A percentile compares a stretch with the other conserved stretches of the same genome.
These are phyloP conservation scores for Triplophysa dalaica DNA, from an alignment of 2,113 vertebrate genomes.

Conservation along the genomic window DNA sequence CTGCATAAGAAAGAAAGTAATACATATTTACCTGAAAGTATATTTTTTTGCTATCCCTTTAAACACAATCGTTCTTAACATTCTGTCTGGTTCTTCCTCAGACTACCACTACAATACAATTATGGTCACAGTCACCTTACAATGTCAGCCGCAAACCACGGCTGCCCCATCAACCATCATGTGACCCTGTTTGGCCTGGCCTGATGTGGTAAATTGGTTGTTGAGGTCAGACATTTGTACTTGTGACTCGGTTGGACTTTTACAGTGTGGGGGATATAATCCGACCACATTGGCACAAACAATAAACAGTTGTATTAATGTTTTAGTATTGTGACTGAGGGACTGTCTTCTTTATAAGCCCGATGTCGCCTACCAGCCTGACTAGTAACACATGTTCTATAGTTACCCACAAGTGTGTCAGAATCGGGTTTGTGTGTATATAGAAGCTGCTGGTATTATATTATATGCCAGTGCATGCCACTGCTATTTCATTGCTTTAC, in stretches of 20 bases:
- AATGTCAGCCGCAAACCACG: slow-evolving; percentile 32
- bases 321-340: background rate
- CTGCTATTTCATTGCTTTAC: slow-evolving; percentile 25
- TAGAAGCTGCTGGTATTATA: background rate
- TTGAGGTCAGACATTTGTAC: slow-evolving; percentile 41
- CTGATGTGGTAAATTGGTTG: slow-evolving; percentile 35
- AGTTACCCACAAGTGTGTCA: slow-evolving; percentile 13
- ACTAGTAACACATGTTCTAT: slow-evolving; percentile 4
- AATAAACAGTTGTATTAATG: slow-evolving; percentile 16
- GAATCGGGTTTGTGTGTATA: background rate
- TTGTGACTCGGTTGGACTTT: slow-evolving; percentile 34
- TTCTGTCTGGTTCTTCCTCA: slow-evolving; percentile 23
- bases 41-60: background rate
- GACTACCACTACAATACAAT: slow-evolving; percentile 2
- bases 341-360: slow-evolving; percentile 28
- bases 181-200: slow-evolving; percentile 26
- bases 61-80: slow-evolving; percentile 3
- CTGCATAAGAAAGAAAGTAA: too few relatives aligned
- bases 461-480: background rate
- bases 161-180: slow-evolving; percentile 27
- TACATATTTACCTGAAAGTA: too few relatives aligned
- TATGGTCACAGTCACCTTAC: slow-evolving; percentile 35
- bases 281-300: slow-evolving; percentile 29
- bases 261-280: slow-evolving; percentile 16
- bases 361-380: slow-evolving; percentile 13